Base-by-base conservation (phyloP, 2,888 invertebrate species). In the Hypolimnas misippus region DNA sequence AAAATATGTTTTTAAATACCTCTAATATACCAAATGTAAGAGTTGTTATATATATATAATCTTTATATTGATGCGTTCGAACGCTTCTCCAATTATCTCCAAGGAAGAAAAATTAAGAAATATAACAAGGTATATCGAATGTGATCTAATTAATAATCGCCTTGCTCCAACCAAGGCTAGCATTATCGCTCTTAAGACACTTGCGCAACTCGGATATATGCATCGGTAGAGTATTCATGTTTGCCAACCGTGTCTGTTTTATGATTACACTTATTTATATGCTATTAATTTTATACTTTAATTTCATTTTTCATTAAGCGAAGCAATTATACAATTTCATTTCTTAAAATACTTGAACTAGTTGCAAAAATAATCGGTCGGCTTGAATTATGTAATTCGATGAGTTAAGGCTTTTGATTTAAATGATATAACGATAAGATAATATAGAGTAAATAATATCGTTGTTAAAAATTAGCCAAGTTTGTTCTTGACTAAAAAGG, bases 171-270 rank as follows among this genome's bases (percentile, higher is more conserved):
- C 66, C 85, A 86, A 89, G 89, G 89, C 75, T 70, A 65, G 66
- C 69, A 68, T 79, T 78, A 80, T 77, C 77, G 76, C 73, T 70
- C 69, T 77, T 76, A 78, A 78, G 74, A 77, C 72, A 79, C 75
- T 87, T 83, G 72, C 72, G 81, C 78, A 87, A 85, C 40, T 73
- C 80, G 89, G 89, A 89, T 82, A 75, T 79, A 85, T 82, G 88
- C 84, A 76, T 83, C 77, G 62, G 62, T 62, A 44, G 55, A 33
- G 52, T 14, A n/a, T 40, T 31, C 19, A 46, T 46, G 44, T 68
- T 62, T 58, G 50, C 66, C 40, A 61, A 63, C 58, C 63, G 56
- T 68, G 52, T 63, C 60, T 51, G 40, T 62, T 63, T 58, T 57
- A 54, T 59, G 42, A 40, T 53, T 51, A 49, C 29, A 49, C 14